Evolutionary conservation across 23 tunicate genomes (phyloP).

Genomic region (Styela plicata): DNA sequence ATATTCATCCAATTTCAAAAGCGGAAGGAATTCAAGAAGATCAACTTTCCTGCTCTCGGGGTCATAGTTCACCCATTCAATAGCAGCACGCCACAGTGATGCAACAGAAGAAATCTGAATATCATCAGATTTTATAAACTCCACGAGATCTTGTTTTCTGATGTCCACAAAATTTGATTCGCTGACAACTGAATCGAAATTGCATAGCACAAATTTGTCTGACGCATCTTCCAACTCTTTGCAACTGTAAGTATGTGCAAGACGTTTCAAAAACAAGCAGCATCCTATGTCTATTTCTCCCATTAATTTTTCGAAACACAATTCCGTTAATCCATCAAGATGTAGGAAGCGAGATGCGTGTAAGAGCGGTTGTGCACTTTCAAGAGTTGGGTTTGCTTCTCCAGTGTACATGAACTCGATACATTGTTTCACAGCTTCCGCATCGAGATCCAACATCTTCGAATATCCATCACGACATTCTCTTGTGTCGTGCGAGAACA

Average conservation of each 20-base stretch:
- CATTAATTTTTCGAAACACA: constrained; percentile 3
- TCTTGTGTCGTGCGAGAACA: constrained; percentile 12
- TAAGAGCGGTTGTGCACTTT: neutral
- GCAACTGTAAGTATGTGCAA: constrained; percentile 1
- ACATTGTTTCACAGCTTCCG: constrained; percentile 14
- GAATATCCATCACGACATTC: constrained; percentile 1
- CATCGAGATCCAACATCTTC: neutral
- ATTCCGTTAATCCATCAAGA: constrained; percentile 1
- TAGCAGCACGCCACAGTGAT: neutral
- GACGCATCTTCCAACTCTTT: neutral
- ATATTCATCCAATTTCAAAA: neutral
- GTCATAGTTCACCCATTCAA: neutral
- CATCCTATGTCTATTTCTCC: neutral
- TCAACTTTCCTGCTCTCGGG: neutral
- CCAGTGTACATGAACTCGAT: constrained; percentile 17
- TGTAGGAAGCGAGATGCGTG: constrained; percentile 3
- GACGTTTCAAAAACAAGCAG: neutral
- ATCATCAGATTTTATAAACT: neutral
- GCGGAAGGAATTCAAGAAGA: neutral
- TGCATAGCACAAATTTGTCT: neutral
- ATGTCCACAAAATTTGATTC: neutral
- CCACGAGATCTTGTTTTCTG: neutral
- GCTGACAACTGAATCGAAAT: constrained; percentile 3
- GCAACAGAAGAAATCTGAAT: neutral
- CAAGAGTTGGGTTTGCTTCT: neutral